phyloP scores from a whole-genome alignment of 2,888 invertebrate genomes.

The Chrysomela aeneicollis region DNA sequence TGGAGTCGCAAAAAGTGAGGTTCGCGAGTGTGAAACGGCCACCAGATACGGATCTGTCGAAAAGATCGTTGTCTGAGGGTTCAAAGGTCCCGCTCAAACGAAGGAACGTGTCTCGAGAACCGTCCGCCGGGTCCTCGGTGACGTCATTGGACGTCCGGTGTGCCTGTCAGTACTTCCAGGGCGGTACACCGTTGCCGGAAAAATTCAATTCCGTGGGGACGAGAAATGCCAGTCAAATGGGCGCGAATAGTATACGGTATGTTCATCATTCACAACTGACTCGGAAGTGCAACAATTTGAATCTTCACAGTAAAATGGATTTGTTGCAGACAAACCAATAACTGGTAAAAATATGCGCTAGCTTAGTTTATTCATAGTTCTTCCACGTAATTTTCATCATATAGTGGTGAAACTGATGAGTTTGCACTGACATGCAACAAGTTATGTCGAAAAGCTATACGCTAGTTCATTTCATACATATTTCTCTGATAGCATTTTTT shows the following conservation, averaged over 20 bases:
- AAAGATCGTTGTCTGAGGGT: slow-evolving; percentile 76
- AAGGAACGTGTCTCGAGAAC: slow-evolving; percentile 74
- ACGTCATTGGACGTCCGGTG: slow-evolving; percentile 81
- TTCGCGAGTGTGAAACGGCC: background rate
- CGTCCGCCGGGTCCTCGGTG: slow-evolving; percentile 71
- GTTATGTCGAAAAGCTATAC: too few relatives aligned
- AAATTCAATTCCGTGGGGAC: slow-evolving; percentile 68
- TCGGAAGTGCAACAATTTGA: too few relatives aligned
- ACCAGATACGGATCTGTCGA: background rate
- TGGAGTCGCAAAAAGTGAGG: slow-evolving; percentile 40
- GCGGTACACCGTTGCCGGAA: slow-evolving; percentile 76
- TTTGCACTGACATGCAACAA: too few relatives aligned
- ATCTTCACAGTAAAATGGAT: too few relatives aligned
- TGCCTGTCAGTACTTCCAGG: slow-evolving; percentile 85
- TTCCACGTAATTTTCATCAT: too few relatives aligned
- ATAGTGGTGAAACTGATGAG: too few relatives aligned
- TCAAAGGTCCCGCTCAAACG: slow-evolving; percentile 67
- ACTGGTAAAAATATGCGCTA: too few relatives aligned
- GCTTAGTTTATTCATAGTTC: too few relatives aligned
- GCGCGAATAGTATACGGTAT: slow-evolving; percentile 22
- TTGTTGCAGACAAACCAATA: too few relatives aligned
- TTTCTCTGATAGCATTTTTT: too few relatives aligned
- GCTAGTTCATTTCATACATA: too few relatives aligned
- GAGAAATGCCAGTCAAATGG: slow-evolving; percentile 45
- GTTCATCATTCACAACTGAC: slow-evolving; percentile 12